Percentiles rank a stretch among this genome's conserved stretches.
phyloP scores from a whole-genome alignment of 1,140 invertebrate genomes.

The Meloidogyne floridensis region DNA sequence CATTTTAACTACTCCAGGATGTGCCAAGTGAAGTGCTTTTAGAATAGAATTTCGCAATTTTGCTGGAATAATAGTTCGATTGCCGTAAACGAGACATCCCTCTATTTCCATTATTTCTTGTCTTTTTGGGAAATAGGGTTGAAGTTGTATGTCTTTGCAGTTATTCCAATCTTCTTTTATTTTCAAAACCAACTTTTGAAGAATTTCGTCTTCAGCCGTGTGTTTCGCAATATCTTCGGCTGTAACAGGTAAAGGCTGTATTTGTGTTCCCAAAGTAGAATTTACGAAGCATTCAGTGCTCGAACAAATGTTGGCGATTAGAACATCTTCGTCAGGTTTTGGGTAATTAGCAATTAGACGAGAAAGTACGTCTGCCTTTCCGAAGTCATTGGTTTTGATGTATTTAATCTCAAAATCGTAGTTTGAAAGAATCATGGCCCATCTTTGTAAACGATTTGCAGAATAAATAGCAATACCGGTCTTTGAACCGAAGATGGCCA shows the following conservation, averaged over 20 bases:
- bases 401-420: conserved; percentile 66
- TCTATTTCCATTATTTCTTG: background rate
- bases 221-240: background rate
- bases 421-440: conserved; percentile 41
- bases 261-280: no score
- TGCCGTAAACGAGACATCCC: background rate
- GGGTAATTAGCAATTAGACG: conserved; percentile 45
- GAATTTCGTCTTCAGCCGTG: background rate
- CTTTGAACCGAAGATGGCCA: no score
- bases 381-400: conserved; percentile 47
- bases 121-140: no score
- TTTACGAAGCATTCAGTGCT: no score
- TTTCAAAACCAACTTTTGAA: background rate
- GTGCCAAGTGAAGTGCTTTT: conserved; percentile 67
- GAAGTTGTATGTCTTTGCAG: no score
- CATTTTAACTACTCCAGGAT: conserved; percentile 70
- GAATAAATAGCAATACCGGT: no score
- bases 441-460: no score
- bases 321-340: conserved; percentile 32
- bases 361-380: conserved; percentile 57
- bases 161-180: no score
- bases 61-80: conserved; percentile 67
- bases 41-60: conserved; percentile 62
- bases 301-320: conserved; percentile 18
- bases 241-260: background rate